Conservation (phyloP, 2,888 invertebrate species). For the Merodon equestris region DNA sequence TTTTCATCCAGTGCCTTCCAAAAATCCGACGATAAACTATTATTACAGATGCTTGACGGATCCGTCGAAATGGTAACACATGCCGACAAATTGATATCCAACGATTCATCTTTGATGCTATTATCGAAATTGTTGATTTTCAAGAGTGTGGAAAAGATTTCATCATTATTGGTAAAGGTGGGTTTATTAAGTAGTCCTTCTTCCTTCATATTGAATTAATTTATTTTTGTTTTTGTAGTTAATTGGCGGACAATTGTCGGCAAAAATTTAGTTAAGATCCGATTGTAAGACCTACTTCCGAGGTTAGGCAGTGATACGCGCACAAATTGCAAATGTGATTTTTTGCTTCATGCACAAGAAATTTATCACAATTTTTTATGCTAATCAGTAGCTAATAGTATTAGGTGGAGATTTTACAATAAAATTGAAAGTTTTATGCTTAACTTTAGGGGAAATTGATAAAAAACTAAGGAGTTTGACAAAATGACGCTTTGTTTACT, state of each 20-base stretch:
- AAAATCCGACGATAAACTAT: conserved; percentile 77
- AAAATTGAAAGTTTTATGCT: conserved; percentile 62
- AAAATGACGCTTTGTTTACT: conserved; percentile 77
- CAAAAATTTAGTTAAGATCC: conserved; percentile 20
- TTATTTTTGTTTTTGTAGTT: conserved; percentile 13
- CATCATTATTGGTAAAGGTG: conserved; percentile 72
- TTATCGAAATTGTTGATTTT: conserved; percentile 78
- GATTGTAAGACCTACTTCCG: conserved; percentile 16
- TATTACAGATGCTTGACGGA: conserved; percentile 74
- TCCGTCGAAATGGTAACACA: conserved; percentile 76
- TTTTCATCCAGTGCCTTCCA: conserved; percentile 77
- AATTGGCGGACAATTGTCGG: conserved; percentile 13
- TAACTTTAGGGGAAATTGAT: conserved; percentile 43
- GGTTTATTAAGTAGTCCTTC: conserved; percentile 46
- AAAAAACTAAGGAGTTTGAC: conserved; percentile 73
- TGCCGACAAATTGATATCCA: conserved; percentile 77
- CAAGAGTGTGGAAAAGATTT: conserved; percentile 76
- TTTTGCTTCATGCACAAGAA: conserved; percentile 24
- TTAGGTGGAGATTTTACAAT: conserved; percentile 69
- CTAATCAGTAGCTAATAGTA: conserved; percentile 38
- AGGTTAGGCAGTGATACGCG: conserved; percentile 62
- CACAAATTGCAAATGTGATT: conserved; percentile 45
- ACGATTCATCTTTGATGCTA: conserved; percentile 77
- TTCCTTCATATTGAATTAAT: conserved; percentile 59
- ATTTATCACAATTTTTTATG: conserved; percentile 30